Evolutionary conservation across 2,113 vertebrate species (phyloP).

Genomic region (Desmodus rotundus): DNA sequence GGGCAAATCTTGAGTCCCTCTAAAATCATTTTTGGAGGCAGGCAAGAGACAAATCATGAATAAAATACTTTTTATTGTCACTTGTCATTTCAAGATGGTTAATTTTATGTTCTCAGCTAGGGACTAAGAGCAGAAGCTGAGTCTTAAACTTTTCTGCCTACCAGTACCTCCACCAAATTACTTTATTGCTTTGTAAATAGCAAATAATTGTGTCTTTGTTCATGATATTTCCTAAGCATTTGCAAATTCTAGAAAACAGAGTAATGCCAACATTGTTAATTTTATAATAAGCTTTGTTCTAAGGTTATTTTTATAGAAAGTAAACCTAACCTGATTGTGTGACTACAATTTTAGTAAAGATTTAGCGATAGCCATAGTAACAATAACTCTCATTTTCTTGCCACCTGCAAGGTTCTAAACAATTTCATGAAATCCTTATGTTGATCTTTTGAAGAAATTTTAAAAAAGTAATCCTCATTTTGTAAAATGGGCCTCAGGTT

Average conservation of each 20-base stretch:
- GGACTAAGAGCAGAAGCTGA: not conserved
- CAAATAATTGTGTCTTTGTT: not conserved
- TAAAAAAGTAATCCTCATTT: not conserved
- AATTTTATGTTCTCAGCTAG: not conserved
- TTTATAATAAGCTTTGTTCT: constrained; percentile 1
- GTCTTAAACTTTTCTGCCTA: not conserved
- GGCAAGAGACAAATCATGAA: not conserved
- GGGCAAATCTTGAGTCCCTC: not conserved
- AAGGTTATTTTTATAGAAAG: constrained; percentile 19
- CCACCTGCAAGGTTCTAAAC: not conserved
- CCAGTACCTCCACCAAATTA: not conserved
- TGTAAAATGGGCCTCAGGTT: not conserved
- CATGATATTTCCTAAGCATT: not conserved
- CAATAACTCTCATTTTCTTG: not conserved
- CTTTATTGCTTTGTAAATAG: not conserved
- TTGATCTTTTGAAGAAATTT: not conserved
- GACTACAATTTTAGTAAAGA: not conserved
- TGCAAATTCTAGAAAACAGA: not conserved
- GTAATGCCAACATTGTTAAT: not conserved
- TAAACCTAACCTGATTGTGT: not conserved
- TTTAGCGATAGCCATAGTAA: not conserved
- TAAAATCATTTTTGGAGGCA: not conserved
- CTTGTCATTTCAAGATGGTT: not conserved
- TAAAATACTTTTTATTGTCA: not conserved
- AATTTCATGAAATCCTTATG: not conserved